Conservation (phyloP, 2,113 vertebrate genomes). For the Tapirus terrestris region DNA sequence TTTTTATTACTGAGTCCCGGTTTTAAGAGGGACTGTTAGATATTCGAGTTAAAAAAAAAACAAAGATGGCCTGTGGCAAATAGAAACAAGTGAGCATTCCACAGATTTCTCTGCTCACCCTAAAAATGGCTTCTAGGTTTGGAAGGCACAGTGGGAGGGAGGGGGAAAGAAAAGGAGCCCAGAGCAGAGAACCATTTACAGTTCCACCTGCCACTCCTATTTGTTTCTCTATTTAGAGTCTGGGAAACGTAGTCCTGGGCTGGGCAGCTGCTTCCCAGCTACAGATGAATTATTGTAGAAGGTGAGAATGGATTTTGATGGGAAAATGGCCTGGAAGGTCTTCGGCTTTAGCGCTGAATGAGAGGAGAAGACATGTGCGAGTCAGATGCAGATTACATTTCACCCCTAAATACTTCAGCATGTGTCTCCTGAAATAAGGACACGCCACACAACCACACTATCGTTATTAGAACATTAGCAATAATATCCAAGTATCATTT, state of each 20-base stretch:
- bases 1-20: not conserved
- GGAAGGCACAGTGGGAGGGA: not conserved
- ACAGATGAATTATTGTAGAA: not conserved
- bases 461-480: not conserved
- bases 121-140: not conserved
- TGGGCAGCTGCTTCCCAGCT: not conserved
- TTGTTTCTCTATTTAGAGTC: not conserved
- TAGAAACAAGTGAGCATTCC: slow-evolving; percentile 1
- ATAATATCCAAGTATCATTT: not conserved
- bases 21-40: not conserved
- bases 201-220: not conserved
- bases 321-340: not conserved
- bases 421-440: not conserved
- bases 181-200: not conserved
- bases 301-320: not conserved
- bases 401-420: not conserved
- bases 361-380: not conserved
- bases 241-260: not conserved
- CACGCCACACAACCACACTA: not conserved
- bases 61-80: not conserved
- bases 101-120: not conserved
- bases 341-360: not conserved
- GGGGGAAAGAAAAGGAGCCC: not conserved
- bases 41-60: not conserved
- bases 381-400: not conserved